Evolutionary conservation across 2,113 vertebrate genomes (phyloP).

Genomic region (Erythrocercus mccallii): DNA sequence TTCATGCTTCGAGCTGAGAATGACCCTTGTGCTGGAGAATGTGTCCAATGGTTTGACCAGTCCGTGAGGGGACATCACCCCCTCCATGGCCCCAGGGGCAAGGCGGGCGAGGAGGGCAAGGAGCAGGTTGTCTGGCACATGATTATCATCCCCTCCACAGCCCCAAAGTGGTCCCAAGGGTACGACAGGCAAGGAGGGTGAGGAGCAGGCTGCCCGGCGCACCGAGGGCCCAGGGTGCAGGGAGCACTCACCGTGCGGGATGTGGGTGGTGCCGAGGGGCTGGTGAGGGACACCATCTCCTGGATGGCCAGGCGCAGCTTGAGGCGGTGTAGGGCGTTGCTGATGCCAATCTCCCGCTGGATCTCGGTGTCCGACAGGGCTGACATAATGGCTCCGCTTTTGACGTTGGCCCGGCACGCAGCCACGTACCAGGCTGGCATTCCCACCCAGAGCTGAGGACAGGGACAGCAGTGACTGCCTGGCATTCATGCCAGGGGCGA

Average conservation of each 20-base stretch:
- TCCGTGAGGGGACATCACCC: neutral
- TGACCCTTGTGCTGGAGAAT: neutral
- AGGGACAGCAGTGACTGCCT: neutral
- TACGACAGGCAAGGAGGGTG: no score
- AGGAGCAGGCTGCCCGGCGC: no score
- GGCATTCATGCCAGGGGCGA: neutral
- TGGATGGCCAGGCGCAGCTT: conserved; percentile 96
- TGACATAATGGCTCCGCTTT: conserved; percentile 97
- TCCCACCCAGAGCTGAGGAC: conserved; percentile 92
- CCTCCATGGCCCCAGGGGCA: neutral
- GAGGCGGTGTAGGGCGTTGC: conserved; percentile 93
- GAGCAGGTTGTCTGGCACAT: fast-evolving
- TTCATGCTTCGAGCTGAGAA: neutral
- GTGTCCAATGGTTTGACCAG: neutral
- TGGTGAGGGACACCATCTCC: conserved; percentile 97
- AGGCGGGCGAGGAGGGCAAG: neutral
- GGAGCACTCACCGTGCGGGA: conserved; percentile 80
- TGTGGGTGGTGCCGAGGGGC: conserved; percentile 91
- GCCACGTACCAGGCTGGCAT: conserved; percentile 99
- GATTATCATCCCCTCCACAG: fast-evolving
- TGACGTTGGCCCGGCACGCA: conserved; percentile 94
- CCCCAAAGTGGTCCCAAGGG: no score
- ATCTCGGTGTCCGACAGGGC: conserved; percentile 96
- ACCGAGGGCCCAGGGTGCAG: fast-evolving
- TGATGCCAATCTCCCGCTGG: conserved; percentile 97